Base-by-base conservation (phyloP, 1,140 invertebrate species). In the Drosophila tristis region DNA sequence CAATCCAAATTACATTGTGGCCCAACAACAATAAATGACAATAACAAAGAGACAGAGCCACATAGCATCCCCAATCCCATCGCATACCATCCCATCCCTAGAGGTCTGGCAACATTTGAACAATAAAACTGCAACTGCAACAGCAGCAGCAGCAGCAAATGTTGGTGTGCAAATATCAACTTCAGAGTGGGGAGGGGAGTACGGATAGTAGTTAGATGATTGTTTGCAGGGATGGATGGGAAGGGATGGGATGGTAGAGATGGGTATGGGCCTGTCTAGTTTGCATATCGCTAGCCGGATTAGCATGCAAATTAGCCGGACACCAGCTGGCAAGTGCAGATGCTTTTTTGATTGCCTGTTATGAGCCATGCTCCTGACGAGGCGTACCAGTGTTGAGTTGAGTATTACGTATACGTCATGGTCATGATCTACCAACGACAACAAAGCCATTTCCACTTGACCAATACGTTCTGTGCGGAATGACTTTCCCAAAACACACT, bases 301-400 rank as follows among this genome's bases (percentile, higher is more conserved):
- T 66, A 72, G 62, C 62, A 87, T 87, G 82, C 78, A 87, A 89
- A 87, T 87, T 87, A 81, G 64, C 48, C 75, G 60, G 50, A 51
- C 45, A 35, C 31, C 45, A 35, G 39, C 56, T 68, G 59, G 57
- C 61, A 72, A 73, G 55, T 74, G 74, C 75, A 89, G 82, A 87
- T 87, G 78, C 66, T 61, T 89, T 87, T 89, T 82, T 89, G 82
- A 87, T 89, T 87, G 78, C 72, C 64, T 74, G 73, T 65, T 72
- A 56, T 73, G 61, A 58, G 67, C 45, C 66, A 43, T 57, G 31
- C 42, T 49, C 43, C 13, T 25, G 20, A 50, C 63, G 16, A 31
- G 20, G 15, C n/a, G 53, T 47, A 29, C 53, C 9, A 2, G 5
- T 39, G 29, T 44, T 68, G 48, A 57, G 67, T 67, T 57, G 20